Conservation (phyloP, 1,140 invertebrate genomes). For the Lasioglossum albipes region DNA sequence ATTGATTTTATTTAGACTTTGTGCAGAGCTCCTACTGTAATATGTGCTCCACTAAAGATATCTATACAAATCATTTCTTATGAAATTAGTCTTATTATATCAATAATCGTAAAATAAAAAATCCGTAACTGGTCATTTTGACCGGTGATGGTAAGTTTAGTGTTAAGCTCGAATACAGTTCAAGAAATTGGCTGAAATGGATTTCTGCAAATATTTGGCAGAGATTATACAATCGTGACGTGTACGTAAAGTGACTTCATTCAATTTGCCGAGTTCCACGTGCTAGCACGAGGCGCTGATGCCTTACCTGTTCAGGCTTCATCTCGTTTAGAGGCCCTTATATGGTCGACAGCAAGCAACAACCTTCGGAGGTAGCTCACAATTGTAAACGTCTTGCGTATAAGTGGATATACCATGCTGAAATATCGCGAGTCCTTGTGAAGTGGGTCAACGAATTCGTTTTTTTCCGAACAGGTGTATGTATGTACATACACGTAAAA, state of each 20-base stretch:
- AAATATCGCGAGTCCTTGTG: conserved; percentile 36
- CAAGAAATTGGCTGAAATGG: neutral
- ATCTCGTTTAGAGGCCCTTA: conserved; percentile 57
- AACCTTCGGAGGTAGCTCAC: conserved; percentile 49
- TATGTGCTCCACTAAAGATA: no score
- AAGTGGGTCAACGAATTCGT: conserved; percentile 61
- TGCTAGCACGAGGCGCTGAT: neutral
- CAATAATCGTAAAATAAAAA: no score
- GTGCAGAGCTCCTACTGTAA: no score
- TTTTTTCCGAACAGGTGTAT: conserved; percentile 1
- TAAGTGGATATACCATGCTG: conserved; percentile 13
- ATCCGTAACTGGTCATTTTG: no score
- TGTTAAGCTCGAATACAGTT: no score
- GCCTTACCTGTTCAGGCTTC: conserved; percentile 34
- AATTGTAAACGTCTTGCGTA: conserved; percentile 17
- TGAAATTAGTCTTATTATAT: no score
- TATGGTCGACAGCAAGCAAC: conserved; percentile 36
- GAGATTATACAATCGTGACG: conserved; percentile 21
- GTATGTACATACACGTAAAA: neutral
- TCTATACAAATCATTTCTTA: no score
- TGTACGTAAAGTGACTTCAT: neutral
- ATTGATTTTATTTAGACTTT: no score
- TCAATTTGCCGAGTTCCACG: conserved; percentile 4
- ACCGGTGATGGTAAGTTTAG: no score
- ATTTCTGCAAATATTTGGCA: neutral